Evolutionary conservation across 2,888 invertebrate species (phyloP).

Genomic region (Apodemia duryi): DNA sequence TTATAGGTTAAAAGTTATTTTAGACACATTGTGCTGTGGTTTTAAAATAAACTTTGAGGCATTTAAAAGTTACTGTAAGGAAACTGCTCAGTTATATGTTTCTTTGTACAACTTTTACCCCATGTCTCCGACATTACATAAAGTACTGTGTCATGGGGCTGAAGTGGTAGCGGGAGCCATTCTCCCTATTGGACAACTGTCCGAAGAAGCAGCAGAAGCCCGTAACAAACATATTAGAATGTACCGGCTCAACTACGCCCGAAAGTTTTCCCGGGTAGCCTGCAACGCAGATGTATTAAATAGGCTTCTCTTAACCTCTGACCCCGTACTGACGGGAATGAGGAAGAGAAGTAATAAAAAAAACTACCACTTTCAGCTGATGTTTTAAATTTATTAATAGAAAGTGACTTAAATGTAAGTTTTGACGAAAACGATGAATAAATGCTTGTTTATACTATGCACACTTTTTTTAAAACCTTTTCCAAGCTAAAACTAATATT

Average conservation of each 20-base stretch:
- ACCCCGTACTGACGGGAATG: neutral
- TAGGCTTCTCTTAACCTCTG: neutral
- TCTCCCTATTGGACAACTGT: too few relatives aligned
- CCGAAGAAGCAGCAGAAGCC: too few relatives aligned
- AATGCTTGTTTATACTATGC: too few relatives aligned
- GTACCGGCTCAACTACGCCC: too few relatives aligned
- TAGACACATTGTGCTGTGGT: conserved; percentile 13
- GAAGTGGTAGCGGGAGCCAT: neutral
- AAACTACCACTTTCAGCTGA: neutral
- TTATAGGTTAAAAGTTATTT: conserved; percentile 17
- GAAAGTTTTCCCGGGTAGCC: neutral
- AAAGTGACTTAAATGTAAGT: neutral
- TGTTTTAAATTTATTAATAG: neutral
- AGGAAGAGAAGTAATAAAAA: too few relatives aligned
- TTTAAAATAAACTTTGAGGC: neutral
- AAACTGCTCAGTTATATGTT: conserved; percentile 26
- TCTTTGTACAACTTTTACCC: conserved; percentile 24
- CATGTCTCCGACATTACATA: conserved; percentile 6
- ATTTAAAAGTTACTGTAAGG: conserved; percentile 3
- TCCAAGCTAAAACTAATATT: too few relatives aligned
- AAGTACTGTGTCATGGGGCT: conserved; percentile 3
- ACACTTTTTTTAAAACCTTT: too few relatives aligned
- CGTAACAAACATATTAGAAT: too few relatives aligned
- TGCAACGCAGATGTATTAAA: neutral
- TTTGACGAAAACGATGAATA: too few relatives aligned